Conservation (phyloP, 2,797 vertebrate species). For the Chromis chromis region DNA sequence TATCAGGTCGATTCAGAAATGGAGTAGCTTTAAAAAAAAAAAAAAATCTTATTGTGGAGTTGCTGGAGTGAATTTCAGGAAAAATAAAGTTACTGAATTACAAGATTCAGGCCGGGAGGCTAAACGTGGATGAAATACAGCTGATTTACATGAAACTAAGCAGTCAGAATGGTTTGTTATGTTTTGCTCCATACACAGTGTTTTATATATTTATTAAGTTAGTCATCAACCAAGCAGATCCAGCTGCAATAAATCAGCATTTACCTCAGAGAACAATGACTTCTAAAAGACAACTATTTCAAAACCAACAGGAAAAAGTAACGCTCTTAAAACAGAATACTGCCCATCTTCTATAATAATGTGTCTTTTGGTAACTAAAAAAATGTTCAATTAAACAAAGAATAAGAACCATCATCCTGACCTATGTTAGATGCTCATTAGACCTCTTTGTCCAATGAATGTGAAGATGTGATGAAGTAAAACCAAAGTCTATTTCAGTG, state of each 20-base stretch:
- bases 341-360: not conserved
- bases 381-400: no score
- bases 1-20: not conserved
- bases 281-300: not conserved
- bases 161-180: not conserved
- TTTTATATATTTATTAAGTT: not conserved
- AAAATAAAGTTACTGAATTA: not conserved
- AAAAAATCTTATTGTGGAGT: conserved; percentile 5
- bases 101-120: not conserved
- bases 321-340: not conserved
- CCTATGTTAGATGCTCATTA: no score
- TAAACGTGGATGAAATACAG: not conserved
- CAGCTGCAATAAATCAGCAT: not conserved
- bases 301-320: not conserved
- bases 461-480: no score
- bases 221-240: not conserved
- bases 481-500: not conserved
- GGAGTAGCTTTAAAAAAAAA: no score
- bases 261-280: not conserved
- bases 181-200: not conserved
- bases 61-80: not conserved
- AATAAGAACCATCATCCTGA: no score
- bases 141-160: not conserved
- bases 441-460: no score
- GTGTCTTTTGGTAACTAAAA: no score